These are phyloP conservation scores for Otocyon megalotis DNA, from an alignment of 2,113 vertebrate species.

Conservation along the genomic window DNA sequence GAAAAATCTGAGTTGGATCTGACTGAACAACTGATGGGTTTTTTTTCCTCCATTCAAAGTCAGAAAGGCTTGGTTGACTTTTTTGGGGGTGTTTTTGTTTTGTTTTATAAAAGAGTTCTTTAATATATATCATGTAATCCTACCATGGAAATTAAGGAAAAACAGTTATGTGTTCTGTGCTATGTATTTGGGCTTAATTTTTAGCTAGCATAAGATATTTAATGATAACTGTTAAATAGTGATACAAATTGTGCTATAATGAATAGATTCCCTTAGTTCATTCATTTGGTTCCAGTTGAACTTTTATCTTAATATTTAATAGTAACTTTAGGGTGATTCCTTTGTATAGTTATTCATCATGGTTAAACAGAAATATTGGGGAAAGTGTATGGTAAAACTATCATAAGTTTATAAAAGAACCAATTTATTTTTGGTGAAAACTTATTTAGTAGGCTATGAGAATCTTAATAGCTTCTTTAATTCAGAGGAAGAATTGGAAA, in stretches of 20 bases:
- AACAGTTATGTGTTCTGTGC: slow-evolving; percentile 38
- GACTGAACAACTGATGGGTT: slow-evolving; percentile 45
- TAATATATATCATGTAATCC: slow-evolving; percentile 54
- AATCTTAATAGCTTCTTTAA: slow-evolving; percentile 59
- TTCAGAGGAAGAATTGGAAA: slow-evolving; percentile 37
- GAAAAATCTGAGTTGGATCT: slow-evolving; percentile 55
- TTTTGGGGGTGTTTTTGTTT: background rate
- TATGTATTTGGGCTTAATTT: slow-evolving; percentile 55
- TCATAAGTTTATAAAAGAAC: slow-evolving; percentile 10
- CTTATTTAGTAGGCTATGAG: slow-evolving; percentile 13
- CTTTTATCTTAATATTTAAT: slow-evolving; percentile 34
- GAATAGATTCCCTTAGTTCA: slow-evolving; percentile 54
- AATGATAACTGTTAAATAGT: slow-evolving; percentile 57
- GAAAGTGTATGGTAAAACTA: slow-evolving; percentile 37
- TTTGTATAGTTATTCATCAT: slow-evolving; percentile 22
- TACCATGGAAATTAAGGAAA: slow-evolving; percentile 23
- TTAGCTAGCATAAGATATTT: slow-evolving; percentile 53
- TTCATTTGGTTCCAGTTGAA: slow-evolving; percentile 39
- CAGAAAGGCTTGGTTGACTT: background rate
- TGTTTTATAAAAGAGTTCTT: background rate
- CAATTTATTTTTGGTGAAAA: slow-evolving; percentile 69
- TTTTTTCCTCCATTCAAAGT: slow-evolving; percentile 56
- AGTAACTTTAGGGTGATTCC: slow-evolving; percentile 33
- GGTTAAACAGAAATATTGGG: slow-evolving; percentile 56
- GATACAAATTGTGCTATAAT: slow-evolving; percentile 7